phyloP scores from a whole-genome alignment of 1,140 invertebrate species.

The Bombus soroeensis region DNA sequence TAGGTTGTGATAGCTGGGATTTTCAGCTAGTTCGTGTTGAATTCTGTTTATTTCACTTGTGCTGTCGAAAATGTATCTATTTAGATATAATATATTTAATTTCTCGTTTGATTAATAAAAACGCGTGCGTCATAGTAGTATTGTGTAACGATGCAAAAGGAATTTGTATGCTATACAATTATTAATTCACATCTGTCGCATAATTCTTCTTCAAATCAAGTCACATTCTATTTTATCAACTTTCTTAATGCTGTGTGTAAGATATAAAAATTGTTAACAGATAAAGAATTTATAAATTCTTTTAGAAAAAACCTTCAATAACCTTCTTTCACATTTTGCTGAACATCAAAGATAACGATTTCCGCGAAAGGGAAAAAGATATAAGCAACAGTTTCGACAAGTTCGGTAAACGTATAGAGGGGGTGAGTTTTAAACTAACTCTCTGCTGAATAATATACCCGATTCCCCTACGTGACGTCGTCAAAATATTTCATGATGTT shows the following conservation, averaged over 20 bases:
- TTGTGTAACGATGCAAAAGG: too few relatives aligned
- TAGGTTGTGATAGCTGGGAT: too few relatives aligned
- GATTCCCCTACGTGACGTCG: background rate
- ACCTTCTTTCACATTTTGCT: background rate
- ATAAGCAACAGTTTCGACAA: background rate
- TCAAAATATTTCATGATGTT: slow-evolving; percentile 20
- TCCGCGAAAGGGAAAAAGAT: background rate
- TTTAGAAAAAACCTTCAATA: background rate
- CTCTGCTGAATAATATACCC: slow-evolving; percentile 21
- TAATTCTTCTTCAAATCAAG: background rate
- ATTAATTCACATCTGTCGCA: too few relatives aligned
- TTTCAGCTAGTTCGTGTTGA: too few relatives aligned
- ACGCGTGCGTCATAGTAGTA: too few relatives aligned
- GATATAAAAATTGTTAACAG: background rate
- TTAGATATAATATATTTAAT: background rate
- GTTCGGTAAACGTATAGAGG: background rate
- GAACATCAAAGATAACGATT: background rate
- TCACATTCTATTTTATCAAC: background rate
- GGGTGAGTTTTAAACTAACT: slow-evolving; percentile 11
- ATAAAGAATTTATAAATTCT: background rate
- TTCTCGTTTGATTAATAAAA: background rate
- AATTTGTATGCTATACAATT: too few relatives aligned
- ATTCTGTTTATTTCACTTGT: background rate
- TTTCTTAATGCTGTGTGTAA: background rate
- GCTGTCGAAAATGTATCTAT: background rate